These are phyloP conservation scores for Sesia apiformis DNA, from an alignment of 2,888 invertebrate species.

Conservation along the genomic window DNA sequence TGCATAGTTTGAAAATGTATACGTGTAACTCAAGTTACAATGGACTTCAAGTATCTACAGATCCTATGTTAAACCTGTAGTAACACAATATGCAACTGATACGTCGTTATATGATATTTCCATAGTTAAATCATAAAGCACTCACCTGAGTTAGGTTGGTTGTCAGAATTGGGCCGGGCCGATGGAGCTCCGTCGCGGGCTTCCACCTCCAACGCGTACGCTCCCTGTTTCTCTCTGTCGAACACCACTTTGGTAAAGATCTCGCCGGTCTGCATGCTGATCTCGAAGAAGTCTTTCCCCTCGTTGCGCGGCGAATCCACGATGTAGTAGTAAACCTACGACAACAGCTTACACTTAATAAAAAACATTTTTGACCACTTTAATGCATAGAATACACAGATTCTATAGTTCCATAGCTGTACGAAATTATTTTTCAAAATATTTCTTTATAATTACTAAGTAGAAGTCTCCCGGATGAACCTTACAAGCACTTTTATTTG, in stretches of 20 bases:
- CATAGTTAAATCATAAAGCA: slow-evolving; percentile 9
- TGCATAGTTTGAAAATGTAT: no score
- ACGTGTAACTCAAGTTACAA: no score
- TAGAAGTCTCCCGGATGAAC: no score
- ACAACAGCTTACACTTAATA: slow-evolving; percentile 12
- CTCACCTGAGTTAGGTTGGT: slow-evolving; percentile 96
- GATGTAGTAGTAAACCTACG: slow-evolving; percentile 93
- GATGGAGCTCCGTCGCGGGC: slow-evolving; percentile 98
- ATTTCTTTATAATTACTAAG: no score
- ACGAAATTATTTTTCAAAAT: no score
- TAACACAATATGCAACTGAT: no score
- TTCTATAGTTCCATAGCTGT: no score
- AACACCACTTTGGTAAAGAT: slow-evolving; percentile 96
- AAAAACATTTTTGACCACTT: background rate
- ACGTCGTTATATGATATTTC: no score
- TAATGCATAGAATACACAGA: no score
- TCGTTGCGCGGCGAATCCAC: slow-evolving; percentile 94
- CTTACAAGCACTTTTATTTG: no score
- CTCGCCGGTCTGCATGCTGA: slow-evolving; percentile 95
- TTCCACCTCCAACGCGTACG: slow-evolving; percentile 97
- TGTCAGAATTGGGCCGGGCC: slow-evolving; percentile 93
- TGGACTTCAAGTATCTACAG: no score
- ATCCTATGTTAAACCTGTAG: no score
- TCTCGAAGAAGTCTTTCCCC: slow-evolving; percentile 96
- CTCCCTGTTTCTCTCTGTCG: slow-evolving; percentile 97